Evolutionary conservation across 2,888 invertebrate genomes (phyloP), one percentile per base, ranked within the genome.

Genomic region (Catocala sponsa): DNA sequence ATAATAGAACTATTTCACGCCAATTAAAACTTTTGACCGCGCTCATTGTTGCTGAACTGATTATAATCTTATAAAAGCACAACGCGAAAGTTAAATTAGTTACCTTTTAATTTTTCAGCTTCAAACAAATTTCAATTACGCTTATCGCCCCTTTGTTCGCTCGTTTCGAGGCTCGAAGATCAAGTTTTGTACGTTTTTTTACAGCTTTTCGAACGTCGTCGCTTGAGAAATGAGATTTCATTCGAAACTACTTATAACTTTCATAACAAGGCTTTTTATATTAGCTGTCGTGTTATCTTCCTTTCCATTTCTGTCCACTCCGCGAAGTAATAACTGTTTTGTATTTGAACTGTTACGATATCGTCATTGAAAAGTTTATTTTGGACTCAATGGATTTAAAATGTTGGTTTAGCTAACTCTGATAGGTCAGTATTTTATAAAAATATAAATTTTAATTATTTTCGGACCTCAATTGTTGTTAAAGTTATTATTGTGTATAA

Each of bases 201-300:
- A 42, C n/a, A 33, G 48, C 44, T 61, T 72, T 69, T 61, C 59
- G 38, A 55, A 62, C 56, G 54, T 42, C 53, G 12, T 47, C 55
- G 48, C 60, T 60, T 63, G 60, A 60, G 59, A 72, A 66, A 69
- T 67, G 65, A 72, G 67, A 70, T 79, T 79, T 69, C 52, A 78
- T 78, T 74, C 49, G 67, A 65, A 79, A 78, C 70, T 76, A 76
- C 65, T 72, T 72, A 64, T 47, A 72, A 76, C 64, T 78, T 79
- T 52, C 43, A 56, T 65, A 72, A 65, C 65, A 75, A 68, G 66
- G 38, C 49, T 55, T 58, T 68, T 68, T 65, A 57, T 60, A 72
- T 61, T 65, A 65, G 52, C 65, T 58, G 64, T 38, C 35, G 49
- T 58, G 56, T 51, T 57, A 49, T 65, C 54, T 53, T 6, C 25